Conservation (phyloP, 2,888 invertebrate genomes). For the Lacanobia oleracea region DNA sequence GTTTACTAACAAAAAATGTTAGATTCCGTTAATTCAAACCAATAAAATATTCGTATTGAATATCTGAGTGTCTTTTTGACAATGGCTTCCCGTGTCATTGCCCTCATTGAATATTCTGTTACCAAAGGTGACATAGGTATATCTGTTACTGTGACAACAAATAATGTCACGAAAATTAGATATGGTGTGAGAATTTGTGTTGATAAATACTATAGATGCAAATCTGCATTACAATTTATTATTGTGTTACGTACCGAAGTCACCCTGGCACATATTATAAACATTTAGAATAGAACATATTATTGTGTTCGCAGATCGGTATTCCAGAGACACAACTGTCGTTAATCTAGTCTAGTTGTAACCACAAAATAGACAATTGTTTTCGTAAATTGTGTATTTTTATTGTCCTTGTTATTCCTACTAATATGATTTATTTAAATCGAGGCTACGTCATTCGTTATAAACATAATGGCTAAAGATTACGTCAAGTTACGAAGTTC, state of each 20-base stretch:
- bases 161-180: not conserved
- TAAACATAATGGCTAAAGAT: not conserved
- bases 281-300: slow-evolving; percentile 12
- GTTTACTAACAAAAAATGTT: slow-evolving; percentile 7
- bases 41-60: slow-evolving; percentile 6
- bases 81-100: slow-evolving; percentile 22
- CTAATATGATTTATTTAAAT: not conserved
- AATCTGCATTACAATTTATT: not conserved
- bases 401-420: not conserved
- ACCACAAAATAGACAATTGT: slow-evolving; percentile 19
- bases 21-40: slow-evolving; percentile 34
- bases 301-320: slow-evolving; percentile 2
- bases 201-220: slow-evolving; percentile 1
- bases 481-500: not conserved
- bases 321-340: not conserved
- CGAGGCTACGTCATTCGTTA: not conserved
- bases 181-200: slow-evolving; percentile 4
- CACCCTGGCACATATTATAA: slow-evolving; percentile 15
- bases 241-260: not conserved
- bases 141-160: not conserved
- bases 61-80: slow-evolving; percentile 15
- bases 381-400: slow-evolving; percentile 3
- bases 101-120: slow-evolving; percentile 14
- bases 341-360: slow-evolving; percentile 1
- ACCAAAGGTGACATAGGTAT: not conserved